Base-by-base conservation (phyloP, 1,140 invertebrate species). In the Tribolium madens region DNA sequence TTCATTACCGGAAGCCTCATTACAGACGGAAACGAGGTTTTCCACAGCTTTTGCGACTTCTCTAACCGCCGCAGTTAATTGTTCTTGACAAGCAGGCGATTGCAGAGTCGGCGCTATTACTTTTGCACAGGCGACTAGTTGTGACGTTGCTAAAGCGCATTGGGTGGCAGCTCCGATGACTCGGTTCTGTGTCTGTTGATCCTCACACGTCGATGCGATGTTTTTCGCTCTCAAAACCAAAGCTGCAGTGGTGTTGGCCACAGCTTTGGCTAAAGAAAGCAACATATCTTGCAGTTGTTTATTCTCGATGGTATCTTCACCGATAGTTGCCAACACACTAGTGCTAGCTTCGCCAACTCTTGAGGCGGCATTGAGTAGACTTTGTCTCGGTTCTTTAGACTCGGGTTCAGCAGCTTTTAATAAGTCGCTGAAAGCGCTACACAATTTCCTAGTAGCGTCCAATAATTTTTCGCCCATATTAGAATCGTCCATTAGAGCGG, bases 91-190 rank as follows among this genome's bases (percentile, higher is more conserved):
- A 0, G 94, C 94, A 0, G 96, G 93, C 81, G 94, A 97, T 60
- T 95, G 92, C 3, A 99, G 85, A 0, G 94, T 95, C 0, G 94
- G 93, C 0, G 94, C 93, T 1, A 95, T 93, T n/a, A 95, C 93
- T 52, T 73, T 73, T 5, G 71, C 71, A 13, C 71, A 73, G 1
- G 71, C 71, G 7, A 99, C 97, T 0, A 99, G 88, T 85, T 99
- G 98, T 26, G 97, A 98, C 0, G 98, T 99, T 0, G 97, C 96
- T 18, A 99, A 87, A 0, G 98, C 98, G 87, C 97, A 98, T 86
- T 99, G 94, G 0, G 97, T 98, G 0, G 98, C 98, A 0, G 96
- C 94, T 6, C 93, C 93, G 79, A 99, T 99, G 1, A 99, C 96
- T 79, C 91, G 90, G 86, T 98, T 98, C 82, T 94, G 92, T 0